These are phyloP conservation scores for Notolepis coatsorum DNA, from an alignment of 2,797 vertebrate species.

Conservation along the genomic window DNA sequence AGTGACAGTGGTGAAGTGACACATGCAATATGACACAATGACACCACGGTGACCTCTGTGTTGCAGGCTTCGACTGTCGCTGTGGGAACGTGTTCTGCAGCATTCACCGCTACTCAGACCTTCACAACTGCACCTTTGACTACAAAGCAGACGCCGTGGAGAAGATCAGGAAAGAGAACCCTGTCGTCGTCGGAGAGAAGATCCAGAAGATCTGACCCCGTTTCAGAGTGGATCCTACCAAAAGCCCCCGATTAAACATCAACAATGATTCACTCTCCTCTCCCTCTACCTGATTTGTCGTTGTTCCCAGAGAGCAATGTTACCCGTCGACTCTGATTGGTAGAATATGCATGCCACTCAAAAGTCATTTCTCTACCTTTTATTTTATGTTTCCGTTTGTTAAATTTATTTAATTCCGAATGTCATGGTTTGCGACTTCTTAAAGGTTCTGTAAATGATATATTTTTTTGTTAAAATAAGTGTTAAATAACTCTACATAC, in stretches of 20 bases:
- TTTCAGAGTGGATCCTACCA: conserved; percentile 41
- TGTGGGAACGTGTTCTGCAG: conserved; percentile 90
- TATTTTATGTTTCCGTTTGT: conserved; percentile 41
- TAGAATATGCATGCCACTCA: conserved; percentile 86
- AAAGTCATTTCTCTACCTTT: conserved; percentile 79
- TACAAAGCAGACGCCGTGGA: conserved; percentile 92
- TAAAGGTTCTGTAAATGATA: not conserved
- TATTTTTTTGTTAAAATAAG: no score
- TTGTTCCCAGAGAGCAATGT: conserved; percentile 61
- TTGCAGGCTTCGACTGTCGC: conserved; percentile 88
- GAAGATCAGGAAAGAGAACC: conserved; percentile 94
- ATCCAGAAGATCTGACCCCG: conserved; percentile 89
- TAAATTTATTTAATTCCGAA: conserved; percentile 27
- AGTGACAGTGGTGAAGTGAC: no score
- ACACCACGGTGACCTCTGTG: not conserved
- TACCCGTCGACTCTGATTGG: conserved; percentile 74
- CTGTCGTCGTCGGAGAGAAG: conserved; percentile 90
- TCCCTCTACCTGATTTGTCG: conserved; percentile 65
- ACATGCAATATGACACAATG: not conserved
- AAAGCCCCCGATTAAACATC: conserved; percentile 80
- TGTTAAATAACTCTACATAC: not conserved
- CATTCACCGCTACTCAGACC: conserved; percentile 89
- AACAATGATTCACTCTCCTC: conserved; percentile 39
- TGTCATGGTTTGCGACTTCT: conserved; percentile 75
- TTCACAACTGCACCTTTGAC: conserved; percentile 91